Percentiles rank a stretch among this genome's conserved stretches.
These are phyloP conservation scores for Macrocentrus cingulum DNA, from an alignment of 1,140 invertebrate species.

Conservation along the genomic window DNA sequence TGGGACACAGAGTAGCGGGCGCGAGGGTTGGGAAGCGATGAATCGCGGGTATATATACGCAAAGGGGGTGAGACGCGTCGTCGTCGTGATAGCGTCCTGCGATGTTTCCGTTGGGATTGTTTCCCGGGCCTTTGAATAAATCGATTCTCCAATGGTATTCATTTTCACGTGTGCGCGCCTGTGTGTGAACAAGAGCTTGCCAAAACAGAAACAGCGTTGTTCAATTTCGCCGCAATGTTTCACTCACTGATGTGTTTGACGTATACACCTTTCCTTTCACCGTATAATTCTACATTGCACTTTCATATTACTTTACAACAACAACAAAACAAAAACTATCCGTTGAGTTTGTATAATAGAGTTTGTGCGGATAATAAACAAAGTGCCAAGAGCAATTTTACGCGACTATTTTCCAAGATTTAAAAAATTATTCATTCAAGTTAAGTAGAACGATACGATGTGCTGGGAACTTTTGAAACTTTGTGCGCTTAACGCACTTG, in stretches of 20 bases:
- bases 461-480: constrained; percentile 13
- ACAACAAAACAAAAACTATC: too few species aligned
- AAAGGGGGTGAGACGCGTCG: not conserved
- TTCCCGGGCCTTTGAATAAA: constrained; percentile 18
- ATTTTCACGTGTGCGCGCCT: not conserved
- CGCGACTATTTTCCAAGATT: not conserved
- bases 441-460: constrained; percentile 10
- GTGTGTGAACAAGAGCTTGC: not conserved
- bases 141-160: constrained; percentile 10
- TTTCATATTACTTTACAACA: not conserved
- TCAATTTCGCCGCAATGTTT: constrained; percentile 18
- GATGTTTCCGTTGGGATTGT: constrained; percentile 19
- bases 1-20: constrained; percentile 1
- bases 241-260: constrained; percentile 6
- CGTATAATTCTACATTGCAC: constrained; percentile 4
- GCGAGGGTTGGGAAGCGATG: too few species aligned
- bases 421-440: constrained; percentile 1
- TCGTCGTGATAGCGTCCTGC: constrained; percentile 9
- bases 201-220: constrained; percentile 16
- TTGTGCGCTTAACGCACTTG: constrained; percentile 11
- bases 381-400: not conserved
- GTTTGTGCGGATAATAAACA: not conserved
- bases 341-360: too few species aligned
- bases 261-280: not conserved
- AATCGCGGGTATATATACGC: not conserved